These are phyloP conservation scores for Pelobates fuscus DNA, from an alignment of 2,113 vertebrate species.

Conservation along the genomic window DNA sequence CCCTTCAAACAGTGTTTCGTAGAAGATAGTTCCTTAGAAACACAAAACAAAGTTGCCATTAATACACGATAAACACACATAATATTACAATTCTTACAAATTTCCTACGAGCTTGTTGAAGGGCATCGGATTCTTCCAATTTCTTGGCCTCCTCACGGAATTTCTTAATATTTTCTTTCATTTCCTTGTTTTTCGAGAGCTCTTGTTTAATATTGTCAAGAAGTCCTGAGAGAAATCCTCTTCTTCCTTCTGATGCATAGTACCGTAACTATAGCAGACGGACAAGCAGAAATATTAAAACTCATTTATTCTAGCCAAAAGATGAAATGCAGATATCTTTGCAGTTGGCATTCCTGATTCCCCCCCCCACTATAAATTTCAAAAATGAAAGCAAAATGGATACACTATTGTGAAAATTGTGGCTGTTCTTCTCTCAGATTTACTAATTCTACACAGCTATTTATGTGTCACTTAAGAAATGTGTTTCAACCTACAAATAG, in stretches of 20 bases:
- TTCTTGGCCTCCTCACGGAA: constrained; percentile 91
- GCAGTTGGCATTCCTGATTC: too few relatives aligned
- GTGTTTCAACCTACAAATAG: too few relatives aligned
- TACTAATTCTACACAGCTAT: too few relatives aligned
- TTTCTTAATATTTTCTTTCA: constrained; percentile 94
- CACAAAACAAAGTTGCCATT: too few relatives aligned
- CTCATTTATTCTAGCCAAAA: background rate
- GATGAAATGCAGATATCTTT: background rate
- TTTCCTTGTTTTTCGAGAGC: constrained; percentile 91
- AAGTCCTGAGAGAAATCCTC: constrained; percentile 89
- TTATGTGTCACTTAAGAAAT: too few relatives aligned
- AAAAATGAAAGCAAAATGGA: too few relatives aligned
- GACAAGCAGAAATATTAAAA: background rate
- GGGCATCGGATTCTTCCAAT: constrained; percentile 89
- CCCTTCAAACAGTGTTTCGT: too few relatives aligned
- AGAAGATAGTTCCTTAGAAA: too few relatives aligned
- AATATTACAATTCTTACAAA: constrained; percentile 75
- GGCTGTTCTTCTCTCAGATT: too few relatives aligned
- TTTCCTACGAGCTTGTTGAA: constrained; percentile 90
- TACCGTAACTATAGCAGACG: constrained; percentile 62
- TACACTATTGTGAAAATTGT: too few relatives aligned
- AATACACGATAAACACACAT: too few relatives aligned
- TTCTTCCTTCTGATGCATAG: constrained; percentile 74
- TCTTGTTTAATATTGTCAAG: constrained; percentile 93
- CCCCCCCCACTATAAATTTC: too few relatives aligned